Percentiles rank a stretch among this genome's conserved stretches.
Evolutionary conservation across 2,888 invertebrate species (phyloP).

Genomic region (Dysmachus trigonus): DNA sequence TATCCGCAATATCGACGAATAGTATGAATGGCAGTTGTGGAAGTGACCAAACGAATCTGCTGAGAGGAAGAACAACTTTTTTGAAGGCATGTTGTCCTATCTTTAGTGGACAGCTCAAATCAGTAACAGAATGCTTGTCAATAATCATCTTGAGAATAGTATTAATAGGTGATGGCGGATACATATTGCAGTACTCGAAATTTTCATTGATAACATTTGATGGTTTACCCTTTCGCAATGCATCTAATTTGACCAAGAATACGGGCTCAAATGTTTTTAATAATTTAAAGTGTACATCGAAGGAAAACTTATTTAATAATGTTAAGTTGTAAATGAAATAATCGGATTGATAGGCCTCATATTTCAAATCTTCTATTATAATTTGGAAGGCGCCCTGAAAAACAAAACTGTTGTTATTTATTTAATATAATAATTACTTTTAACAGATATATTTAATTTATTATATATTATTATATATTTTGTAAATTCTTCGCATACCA

Average conservation of each 20-base stretch:
- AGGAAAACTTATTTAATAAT: background rate
- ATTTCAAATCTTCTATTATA: background rate
- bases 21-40: background rate
- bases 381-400: background rate
- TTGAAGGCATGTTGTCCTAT: background rate
- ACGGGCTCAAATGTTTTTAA: background rate
- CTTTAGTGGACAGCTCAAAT: background rate
- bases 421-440: too few relatives aligned
- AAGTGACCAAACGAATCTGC: background rate
- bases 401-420: background rate
- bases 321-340: background rate
- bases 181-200: background rate
- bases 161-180: background rate
- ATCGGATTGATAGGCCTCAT: background rate
- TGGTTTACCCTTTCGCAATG: background rate
- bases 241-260: background rate
- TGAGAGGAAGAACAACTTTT: background rate
- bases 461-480: too few relatives aligned
- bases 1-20: background rate
- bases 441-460: background rate
- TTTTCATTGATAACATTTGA: background rate
- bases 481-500: too few relatives aligned
- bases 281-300: background rate
- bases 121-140: background rate
- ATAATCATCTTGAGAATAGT: background rate